Conservation (phyloP, 2,113 vertebrate species). For the Ranitomeya variabilis region DNA sequence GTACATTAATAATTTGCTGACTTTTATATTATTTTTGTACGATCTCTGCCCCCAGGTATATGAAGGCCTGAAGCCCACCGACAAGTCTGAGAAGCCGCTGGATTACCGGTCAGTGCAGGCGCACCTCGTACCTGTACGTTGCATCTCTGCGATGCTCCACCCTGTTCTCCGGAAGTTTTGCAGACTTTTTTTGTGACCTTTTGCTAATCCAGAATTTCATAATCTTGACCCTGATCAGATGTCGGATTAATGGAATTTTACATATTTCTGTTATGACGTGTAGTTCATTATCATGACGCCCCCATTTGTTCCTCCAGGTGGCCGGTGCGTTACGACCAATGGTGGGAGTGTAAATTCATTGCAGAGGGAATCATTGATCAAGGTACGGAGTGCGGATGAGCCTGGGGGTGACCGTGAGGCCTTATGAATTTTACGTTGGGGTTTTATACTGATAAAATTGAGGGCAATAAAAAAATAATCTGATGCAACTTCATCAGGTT, state of each 20-base stretch:
- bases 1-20: too few species aligned
- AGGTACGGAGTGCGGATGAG: constrained; percentile 68
- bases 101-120: constrained; percentile 84
- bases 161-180: too few species aligned
- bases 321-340: constrained; percentile 95
- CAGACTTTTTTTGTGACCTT: too few species aligned
- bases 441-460: neutral
- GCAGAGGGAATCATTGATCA: constrained; percentile 98
- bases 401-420: too few species aligned
- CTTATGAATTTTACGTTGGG: too few species aligned
- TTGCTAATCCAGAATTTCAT: neutral
- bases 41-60: constrained; percentile 80
- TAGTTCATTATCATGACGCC: neutral
- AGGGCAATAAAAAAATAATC: too few species aligned
- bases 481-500: too few species aligned
- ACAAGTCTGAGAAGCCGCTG: constrained; percentile 93
- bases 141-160: too few species aligned
- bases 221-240: neutral
- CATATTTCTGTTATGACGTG: neutral
- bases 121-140: neutral
- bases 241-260: neutral
- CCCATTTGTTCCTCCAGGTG: constrained; percentile 74
- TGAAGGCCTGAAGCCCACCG: constrained; percentile 93
- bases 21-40: neutral
- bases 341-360: constrained; percentile 99